These are phyloP conservation scores for Caiman crocodilus DNA, from an alignment of 2,797 vertebrate species.

Conservation along the genomic window DNA sequence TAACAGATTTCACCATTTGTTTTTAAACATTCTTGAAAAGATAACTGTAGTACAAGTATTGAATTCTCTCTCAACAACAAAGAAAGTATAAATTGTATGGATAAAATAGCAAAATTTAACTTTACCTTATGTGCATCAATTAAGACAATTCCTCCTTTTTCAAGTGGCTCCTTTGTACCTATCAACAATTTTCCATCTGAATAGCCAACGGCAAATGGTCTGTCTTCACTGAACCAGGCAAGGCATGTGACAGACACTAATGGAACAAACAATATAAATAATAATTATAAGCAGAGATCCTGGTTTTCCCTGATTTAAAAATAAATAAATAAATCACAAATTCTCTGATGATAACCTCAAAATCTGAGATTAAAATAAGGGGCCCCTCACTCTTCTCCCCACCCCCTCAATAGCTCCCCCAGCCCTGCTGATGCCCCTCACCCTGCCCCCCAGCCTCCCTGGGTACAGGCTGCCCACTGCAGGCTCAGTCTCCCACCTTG, in stretches of 20 bases:
- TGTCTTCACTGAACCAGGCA: constrained; percentile 95
- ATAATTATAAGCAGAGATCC: neutral
- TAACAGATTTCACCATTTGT: no score
- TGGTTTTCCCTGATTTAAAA: no score
- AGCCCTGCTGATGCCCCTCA: no score
- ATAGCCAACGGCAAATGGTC: constrained; percentile 94
- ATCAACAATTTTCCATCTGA: constrained; percentile 95
- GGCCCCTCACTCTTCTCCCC: no score
- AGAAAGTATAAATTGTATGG: neutral
- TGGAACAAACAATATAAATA: neutral
- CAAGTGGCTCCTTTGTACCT: constrained; percentile 90
- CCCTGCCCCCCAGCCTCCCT: no score
- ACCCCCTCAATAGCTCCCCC: no score
- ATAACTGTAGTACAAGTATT: neutral
- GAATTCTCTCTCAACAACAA: neutral
- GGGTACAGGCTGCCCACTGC: no score
- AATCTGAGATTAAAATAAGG: no score
- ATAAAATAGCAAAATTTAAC: neutral
- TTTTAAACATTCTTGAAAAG: neutral
- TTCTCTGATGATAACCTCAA: no score
- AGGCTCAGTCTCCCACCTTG: no score
- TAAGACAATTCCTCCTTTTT: constrained; percentile 91
- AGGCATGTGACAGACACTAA: constrained; percentile 85
- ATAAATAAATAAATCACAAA: no score
- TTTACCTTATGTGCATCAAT: constrained; percentile 96